A percentile compares a stretch with the other conserved stretches of the same genome.
Conservation (phyloP, 2,888 invertebrate species). For the Drosophila dives region DNA sequence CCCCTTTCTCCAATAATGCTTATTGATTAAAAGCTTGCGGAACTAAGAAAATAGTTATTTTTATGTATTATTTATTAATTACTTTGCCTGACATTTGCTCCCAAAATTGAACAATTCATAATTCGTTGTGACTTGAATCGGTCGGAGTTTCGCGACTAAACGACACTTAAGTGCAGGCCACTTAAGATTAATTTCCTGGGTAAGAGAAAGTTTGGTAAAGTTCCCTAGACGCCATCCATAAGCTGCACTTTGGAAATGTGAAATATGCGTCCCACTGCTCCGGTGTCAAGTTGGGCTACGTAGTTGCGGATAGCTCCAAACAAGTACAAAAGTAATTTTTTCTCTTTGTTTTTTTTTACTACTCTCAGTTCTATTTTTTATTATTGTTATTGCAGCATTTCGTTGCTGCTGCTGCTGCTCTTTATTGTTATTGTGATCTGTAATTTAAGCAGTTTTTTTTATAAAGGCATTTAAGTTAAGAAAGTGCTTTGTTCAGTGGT, state of each 20-base stretch:
- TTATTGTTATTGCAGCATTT: constrained; percentile 4
- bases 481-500: constrained; percentile 30
- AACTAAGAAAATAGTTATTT: constrained; percentile 14
- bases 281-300: constrained; percentile 38
- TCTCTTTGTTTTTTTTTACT: not conserved
- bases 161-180: constrained; percentile 44
- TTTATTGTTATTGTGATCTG: constrained; percentile 12
- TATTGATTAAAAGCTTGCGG: constrained; percentile 38
- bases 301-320: constrained; percentile 8
- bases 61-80: constrained; percentile 29
- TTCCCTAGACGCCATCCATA: constrained; percentile 10
- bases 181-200: constrained; percentile 31
- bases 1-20: constrained; percentile 27
- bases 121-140: constrained; percentile 6
- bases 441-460: constrained; percentile 10
- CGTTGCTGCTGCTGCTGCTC: constrained; percentile 1
- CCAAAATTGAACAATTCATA: constrained; percentile 6
- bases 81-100: constrained; percentile 16
- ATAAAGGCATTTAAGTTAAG: constrained; percentile 4
- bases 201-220: constrained; percentile 9
- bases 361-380: constrained; percentile 8
- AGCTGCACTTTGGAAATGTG: constrained; percentile 31
- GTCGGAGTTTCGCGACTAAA: constrained; percentile 13
- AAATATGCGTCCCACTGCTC: constrained; percentile 32
- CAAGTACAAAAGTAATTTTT: not conserved